Percentiles rank a stretch among this genome's conserved stretches.
These are phyloP conservation scores for Platycercus adscitus DNA, from an alignment of 2,113 vertebrate genomes.

Conservation along the genomic window DNA sequence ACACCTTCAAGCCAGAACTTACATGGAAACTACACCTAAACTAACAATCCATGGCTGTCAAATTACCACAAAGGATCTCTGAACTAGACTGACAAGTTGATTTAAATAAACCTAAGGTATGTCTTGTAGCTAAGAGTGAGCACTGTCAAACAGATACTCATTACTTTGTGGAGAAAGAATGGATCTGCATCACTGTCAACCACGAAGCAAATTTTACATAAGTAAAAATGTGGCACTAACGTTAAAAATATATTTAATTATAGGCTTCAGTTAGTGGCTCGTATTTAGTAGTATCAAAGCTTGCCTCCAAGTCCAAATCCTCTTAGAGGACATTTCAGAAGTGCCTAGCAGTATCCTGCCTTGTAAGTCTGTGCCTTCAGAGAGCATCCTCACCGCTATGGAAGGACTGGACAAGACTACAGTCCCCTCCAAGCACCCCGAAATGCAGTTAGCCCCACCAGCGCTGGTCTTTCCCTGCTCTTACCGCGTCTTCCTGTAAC, in stretches of 20 bases:
- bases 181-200: rapidly evolving
- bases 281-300: rapidly evolving
- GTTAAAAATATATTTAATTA: rapidly evolving
- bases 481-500: rapidly evolving
- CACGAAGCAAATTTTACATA: rapidly evolving
- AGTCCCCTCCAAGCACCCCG: rapidly evolving
- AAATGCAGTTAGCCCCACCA: background rate
- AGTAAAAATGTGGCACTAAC: rapidly evolving
- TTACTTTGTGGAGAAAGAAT: rapidly evolving
- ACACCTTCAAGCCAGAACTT: background rate
- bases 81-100: rapidly evolving
- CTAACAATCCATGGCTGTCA: rapidly evolving
- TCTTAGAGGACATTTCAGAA: rapidly evolving
- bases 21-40: rapidly evolving
- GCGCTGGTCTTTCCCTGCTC: rapidly evolving
- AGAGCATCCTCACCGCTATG: rapidly evolving
- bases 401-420: rapidly evolving
- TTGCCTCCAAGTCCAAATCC: rapidly evolving
- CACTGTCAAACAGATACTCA: rapidly evolving
- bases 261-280: rapidly evolving
- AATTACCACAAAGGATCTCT: background rate
- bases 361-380: rapidly evolving
- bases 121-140: rapidly evolving
- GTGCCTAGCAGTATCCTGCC: rapidly evolving
- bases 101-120: rapidly evolving